Evolutionary conservation across 2,888 invertebrate genomes (phyloP).

Genomic region (Nysson spinosus): DNA sequence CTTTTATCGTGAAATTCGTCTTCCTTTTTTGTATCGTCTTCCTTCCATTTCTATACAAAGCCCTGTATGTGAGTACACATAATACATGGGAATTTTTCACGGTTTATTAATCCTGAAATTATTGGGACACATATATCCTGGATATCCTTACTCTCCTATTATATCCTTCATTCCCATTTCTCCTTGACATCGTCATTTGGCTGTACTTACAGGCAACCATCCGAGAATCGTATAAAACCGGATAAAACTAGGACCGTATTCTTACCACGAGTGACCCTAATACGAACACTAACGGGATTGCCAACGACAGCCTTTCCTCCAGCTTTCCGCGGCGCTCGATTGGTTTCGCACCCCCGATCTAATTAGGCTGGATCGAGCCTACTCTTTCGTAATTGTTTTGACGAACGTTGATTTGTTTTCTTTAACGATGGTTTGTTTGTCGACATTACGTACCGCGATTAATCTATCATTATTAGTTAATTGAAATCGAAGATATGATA

Average conservation of each 20-base stretch:
- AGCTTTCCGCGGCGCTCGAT: constrained; percentile 45
- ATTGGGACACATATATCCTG: too few species aligned
- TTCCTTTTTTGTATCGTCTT: too few species aligned
- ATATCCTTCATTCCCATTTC: neutral
- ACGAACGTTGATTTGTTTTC: constrained; percentile 12
- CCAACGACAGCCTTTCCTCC: constrained; percentile 35
- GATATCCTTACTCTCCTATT: neutral
- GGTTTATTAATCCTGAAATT: too few species aligned
- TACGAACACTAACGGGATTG: constrained; percentile 54
- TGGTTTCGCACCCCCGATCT: constrained; percentile 43
- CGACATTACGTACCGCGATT: too few species aligned
- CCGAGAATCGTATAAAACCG: constrained; percentile 27
- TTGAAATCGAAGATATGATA: too few species aligned
- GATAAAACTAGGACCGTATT: constrained; percentile 15
- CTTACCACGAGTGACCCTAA: constrained; percentile 45
- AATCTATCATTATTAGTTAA: too few species aligned
- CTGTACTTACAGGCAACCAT: neutral
- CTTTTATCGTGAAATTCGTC: too few species aligned
- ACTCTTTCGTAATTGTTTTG: constrained; percentile 42
- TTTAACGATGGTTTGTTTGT: constrained; percentile 49
- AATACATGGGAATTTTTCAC: too few species aligned
- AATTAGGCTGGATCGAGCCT: constrained; percentile 48
- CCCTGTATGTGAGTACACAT: too few species aligned
- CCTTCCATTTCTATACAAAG: too few species aligned
- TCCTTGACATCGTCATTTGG: neutral